Percentiles rank a stretch among this genome's conserved stretches.
phyloP scores from a whole-genome alignment of 1,140 invertebrate genomes.

The Littorina saxatilis region DNA sequence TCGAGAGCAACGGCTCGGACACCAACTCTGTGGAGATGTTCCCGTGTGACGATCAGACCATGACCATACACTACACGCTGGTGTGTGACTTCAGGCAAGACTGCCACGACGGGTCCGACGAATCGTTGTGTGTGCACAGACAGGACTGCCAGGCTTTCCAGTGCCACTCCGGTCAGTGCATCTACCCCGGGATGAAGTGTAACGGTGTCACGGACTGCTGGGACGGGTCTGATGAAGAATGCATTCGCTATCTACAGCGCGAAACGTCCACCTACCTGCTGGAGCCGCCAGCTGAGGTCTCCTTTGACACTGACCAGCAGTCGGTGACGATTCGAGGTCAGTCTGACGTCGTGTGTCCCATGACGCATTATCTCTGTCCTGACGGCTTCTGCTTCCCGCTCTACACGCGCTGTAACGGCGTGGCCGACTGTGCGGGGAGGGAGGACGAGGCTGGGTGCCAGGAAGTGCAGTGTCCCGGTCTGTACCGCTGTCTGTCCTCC shows the following conservation, averaged over 20 bases:
- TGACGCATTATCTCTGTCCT: constrained; percentile 21
- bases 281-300: neutral
- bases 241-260: neutral
- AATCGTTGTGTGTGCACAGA: constrained; percentile 9
- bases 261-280: neutral
- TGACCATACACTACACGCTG: neutral
- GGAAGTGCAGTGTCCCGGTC: constrained; percentile 31
- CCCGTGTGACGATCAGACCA: neutral
- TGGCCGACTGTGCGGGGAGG: neutral
- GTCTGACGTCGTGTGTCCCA: neutral
- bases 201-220: constrained; percentile 17
- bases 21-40: neutral
- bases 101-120: constrained; percentile 28
- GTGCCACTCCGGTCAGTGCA: constrained; percentile 11
- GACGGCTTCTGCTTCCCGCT: constrained; percentile 9
- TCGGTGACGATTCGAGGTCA: too few relatives aligned
- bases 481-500: constrained; percentile 32
- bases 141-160: neutral
- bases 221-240: constrained; percentile 29
- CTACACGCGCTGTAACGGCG: constrained; percentile 31
- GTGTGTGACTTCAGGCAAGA: constrained; percentile 32
- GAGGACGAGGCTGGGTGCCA: constrained; percentile 26
- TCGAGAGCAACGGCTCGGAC: neutral
- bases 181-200: neutral
- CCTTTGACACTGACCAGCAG: constrained; percentile 2